Base-by-base conservation (phyloP, 2,888 invertebrate genomes). In the Machimus atricapillus region DNA sequence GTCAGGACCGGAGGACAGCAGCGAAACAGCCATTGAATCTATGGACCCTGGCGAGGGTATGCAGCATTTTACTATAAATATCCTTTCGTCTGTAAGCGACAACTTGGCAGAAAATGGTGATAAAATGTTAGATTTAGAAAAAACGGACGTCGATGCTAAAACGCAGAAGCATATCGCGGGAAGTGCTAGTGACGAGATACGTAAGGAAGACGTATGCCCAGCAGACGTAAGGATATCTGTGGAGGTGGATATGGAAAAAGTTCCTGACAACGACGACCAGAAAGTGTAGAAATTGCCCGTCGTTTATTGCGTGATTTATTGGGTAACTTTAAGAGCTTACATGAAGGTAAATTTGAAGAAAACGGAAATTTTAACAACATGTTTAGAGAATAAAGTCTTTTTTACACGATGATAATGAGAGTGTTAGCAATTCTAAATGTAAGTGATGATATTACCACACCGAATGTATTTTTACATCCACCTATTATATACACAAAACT, bases 261-360 rank as follows among this genome's bases (percentile, higher is more conserved):
- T 27, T 66, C 82, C 82, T 66, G 82, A 52, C 56, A 56, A 27
- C 52, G n/a, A 83, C 23, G 40, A 40, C 19, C 66, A 66, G 27
- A 66, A 66, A 66, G 27, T 66, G 66, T 66, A 66, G 23, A 66
- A 66, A 66, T 66, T 27, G 66, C 66, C 66, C 66, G 66, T 27
- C 66, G 66, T 66, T 66, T 79, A 79, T 79, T 46, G 79, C 43
- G 43, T 27, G 46, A 79, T 79, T 79, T 79, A 79, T 79, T 79
- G 79, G 27, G 27, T 66, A 66, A 66, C 66, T 66, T 66, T 27
- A 66, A 66, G 23, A 66, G 66, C 66, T 66, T 66, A 66, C 9
- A 66, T 52, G 52, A 3, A n/a, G 52, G 16, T 52, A 27, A 66
- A 27, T 66, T 66, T 66, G 27, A 66, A 27, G 66, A 66, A 66